These are phyloP conservation scores for Ditylenchus weischeri DNA, from an alignment of 2,888 invertebrate species.

Conservation along the genomic window DNA sequence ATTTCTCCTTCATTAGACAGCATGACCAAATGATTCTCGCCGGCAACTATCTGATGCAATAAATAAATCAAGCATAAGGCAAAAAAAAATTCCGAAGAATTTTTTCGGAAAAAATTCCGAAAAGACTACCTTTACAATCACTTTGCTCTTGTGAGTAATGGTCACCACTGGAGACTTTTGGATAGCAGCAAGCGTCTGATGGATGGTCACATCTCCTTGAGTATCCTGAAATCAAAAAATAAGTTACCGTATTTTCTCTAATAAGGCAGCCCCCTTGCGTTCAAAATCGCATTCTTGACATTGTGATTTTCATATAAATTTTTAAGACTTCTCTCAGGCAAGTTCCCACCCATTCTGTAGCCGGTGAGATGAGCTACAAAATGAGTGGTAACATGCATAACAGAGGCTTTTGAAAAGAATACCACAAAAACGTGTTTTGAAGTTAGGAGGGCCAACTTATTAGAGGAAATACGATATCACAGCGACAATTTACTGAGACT, in stretches of 20 bases:
- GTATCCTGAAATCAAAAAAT: conserved; percentile 37
- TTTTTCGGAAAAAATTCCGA: conserved; percentile 7
- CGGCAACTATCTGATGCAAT: conserved; percentile 74
- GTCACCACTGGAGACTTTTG: conserved; percentile 50
- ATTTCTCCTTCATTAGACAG: conserved; percentile 82
- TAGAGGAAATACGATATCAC: background rate
- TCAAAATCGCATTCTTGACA: too few species aligned
- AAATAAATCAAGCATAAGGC: conserved; percentile 10
- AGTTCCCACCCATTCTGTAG: too few species aligned
- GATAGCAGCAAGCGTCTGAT: conserved; percentile 50
- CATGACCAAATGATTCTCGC: conserved; percentile 88
- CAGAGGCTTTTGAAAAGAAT: too few species aligned
- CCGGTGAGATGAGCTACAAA: too few species aligned
- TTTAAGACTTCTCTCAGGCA: too few species aligned
- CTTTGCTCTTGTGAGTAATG: conserved; percentile 37
- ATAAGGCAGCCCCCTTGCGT: too few species aligned
- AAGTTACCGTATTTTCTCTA: too few species aligned
- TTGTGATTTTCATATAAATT: too few species aligned
- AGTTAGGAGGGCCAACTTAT: too few species aligned
- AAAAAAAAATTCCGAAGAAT: too few species aligned
- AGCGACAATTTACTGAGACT: conserved; percentile 28
- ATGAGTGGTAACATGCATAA: too few species aligned
- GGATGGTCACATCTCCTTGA: conserved; percentile 53
- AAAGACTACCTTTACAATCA: conserved; percentile 43
- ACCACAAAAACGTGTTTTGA: too few species aligned